These are phyloP conservation scores for Thunnus maccoyii DNA, from an alignment of 2,113 vertebrate species.

Conservation along the genomic window DNA sequence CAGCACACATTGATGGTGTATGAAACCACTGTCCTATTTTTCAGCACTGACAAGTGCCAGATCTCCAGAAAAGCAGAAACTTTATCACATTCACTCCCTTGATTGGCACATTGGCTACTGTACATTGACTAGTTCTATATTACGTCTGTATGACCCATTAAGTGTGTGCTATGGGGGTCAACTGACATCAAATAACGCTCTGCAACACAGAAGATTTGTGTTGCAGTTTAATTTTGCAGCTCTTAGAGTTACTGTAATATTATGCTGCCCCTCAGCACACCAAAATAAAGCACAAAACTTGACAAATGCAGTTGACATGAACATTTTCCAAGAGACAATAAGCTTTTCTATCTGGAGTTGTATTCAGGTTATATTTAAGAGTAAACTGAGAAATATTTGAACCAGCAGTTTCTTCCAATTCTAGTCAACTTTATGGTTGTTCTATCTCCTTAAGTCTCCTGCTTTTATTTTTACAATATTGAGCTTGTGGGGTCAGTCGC, in stretches of 20 bases:
- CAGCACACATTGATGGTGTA: too few species aligned
- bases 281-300: background rate
- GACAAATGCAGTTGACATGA: background rate
- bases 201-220: too few species aligned
- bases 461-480: slow-evolving; percentile 8
- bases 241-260: background rate
- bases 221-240: background rate
- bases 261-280: background rate
- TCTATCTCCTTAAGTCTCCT: background rate
- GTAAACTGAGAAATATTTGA: background rate
- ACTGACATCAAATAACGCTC: too few species aligned
- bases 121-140: too few species aligned
- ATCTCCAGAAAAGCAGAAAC: too few species aligned
- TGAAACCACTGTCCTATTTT: too few species aligned
- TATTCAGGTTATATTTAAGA: background rate
- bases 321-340: background rate
- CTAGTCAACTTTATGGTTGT: background rate
- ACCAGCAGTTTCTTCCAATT: background rate
- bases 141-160: too few species aligned
- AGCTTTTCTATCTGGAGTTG: background rate
- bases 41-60: too few species aligned
- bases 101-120: too few species aligned
- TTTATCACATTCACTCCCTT: too few species aligned
- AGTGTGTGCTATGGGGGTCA: too few species aligned
- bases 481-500: background rate